Conservation (phyloP, 2,113 vertebrate genomes). For the Chinchilla lanigera region DNA sequence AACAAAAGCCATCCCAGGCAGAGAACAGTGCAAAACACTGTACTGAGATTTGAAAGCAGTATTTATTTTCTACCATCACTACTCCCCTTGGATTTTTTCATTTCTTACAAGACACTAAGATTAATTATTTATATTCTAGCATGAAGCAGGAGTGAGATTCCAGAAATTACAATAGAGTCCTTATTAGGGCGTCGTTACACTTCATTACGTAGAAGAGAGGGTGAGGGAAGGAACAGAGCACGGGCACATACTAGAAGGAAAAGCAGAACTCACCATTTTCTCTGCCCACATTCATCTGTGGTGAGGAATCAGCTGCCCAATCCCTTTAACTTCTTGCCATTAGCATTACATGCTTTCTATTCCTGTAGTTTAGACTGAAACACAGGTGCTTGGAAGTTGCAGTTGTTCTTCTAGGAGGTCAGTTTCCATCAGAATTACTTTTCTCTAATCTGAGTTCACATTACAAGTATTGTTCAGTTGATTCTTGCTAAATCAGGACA, state of each 20-base stretch:
- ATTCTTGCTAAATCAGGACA: neutral
- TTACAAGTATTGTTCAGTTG: neutral
- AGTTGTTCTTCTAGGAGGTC: neutral
- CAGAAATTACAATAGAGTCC: neutral
- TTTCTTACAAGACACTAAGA: neutral
- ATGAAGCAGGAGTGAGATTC: constrained; percentile 7
- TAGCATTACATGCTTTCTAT: neutral
- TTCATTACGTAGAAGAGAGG: neutral
- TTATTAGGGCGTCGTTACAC: neutral
- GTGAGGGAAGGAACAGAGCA: neutral
- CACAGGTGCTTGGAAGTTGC: neutral
- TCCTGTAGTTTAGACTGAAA: neutral
- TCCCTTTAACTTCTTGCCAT: neutral
- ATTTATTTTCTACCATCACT: neutral
- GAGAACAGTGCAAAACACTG: neutral
- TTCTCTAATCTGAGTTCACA: neutral
- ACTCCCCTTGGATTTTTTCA: neutral
- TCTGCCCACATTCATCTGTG: neutral
- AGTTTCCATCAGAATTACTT: neutral
- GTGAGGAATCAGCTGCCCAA: neutral
- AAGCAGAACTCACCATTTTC: neutral
- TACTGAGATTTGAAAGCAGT: neutral
- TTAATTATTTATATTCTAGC: neutral
- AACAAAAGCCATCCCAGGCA: neutral
- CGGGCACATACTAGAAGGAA: neutral